Percentiles rank a stretch among this genome's conserved stretches.
These are phyloP conservation scores for Zele albiditarsus DNA, from an alignment of 2,888 invertebrate genomes.

Conservation along the genomic window DNA sequence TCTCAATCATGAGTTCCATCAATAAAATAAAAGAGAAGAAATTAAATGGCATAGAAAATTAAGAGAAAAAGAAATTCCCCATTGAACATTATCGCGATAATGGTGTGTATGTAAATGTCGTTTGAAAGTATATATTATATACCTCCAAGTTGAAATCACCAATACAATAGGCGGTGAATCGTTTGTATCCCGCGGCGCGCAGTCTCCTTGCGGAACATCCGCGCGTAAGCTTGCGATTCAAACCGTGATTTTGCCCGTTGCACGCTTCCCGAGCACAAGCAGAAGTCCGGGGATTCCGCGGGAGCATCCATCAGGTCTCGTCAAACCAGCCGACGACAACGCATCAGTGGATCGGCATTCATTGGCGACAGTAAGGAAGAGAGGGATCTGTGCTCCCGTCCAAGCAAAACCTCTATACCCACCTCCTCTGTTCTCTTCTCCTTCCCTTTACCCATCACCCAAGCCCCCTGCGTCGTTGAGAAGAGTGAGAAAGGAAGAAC, in stretches of 20 bases:
- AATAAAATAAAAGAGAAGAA: background rate
- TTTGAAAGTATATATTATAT: background rate
- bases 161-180: conserved; percentile 65
- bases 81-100: conserved; percentile 10
- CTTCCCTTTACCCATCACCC: conserved; percentile 40
- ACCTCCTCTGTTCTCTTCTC: conserved; percentile 45
- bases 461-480: conserved; percentile 21
- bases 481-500: conserved; percentile 20
- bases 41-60: background rate
- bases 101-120: background rate
- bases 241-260: conserved; percentile 70
- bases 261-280: conserved; percentile 57
- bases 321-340: conserved; percentile 70
- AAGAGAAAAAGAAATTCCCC: background rate
- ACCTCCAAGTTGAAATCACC: conserved; percentile 23
- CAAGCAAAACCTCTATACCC: conserved; percentile 53
- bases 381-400: conserved; percentile 32
- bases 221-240: conserved; percentile 64
- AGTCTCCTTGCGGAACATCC: conserved; percentile 31
- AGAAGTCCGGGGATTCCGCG: conserved; percentile 66
- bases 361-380: conserved; percentile 55
- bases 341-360: conserved; percentile 71
- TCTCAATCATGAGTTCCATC: background rate
- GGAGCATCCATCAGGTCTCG: conserved; percentile 72
- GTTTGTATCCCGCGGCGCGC: conserved; percentile 59